Conservation (phyloP, 92 coral and sea anemone species). For the Bergia puertoricense region DNA sequence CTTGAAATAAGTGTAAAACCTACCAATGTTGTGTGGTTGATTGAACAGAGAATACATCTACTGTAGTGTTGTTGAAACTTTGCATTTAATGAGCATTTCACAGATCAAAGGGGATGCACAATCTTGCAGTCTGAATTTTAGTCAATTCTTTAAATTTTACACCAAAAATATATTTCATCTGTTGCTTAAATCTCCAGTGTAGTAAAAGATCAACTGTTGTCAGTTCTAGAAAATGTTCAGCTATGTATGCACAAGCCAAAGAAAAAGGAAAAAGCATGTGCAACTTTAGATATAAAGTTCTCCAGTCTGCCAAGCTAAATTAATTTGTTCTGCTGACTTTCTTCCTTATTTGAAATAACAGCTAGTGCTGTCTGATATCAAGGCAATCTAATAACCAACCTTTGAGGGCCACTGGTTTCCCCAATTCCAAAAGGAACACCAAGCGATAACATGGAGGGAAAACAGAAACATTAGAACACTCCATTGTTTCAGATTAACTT, state of each 20-base stretch:
- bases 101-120: background rate
- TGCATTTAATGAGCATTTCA: background rate
- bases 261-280: background rate
- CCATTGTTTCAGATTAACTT: background rate
- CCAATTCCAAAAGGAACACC: slow-evolving; percentile 38
- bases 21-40: background rate
- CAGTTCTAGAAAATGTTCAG: background rate
- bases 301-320: background rate
- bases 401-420: slow-evolving; percentile 42
- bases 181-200: background rate
- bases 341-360: background rate
- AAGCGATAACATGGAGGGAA: slow-evolving; percentile 30
- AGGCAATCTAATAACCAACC: slow-evolving; percentile 34
- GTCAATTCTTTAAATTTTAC: background rate
- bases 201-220: background rate
- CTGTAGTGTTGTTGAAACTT: background rate
- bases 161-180: background rate
- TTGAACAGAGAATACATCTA: background rate
- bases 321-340: background rate
- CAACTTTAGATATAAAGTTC: background rate
- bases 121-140: background rate
- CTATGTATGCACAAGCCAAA: background rate
- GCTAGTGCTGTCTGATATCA: background rate
- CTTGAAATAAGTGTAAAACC: background rate
- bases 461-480: slow-evolving; percentile 33